Percentiles rank a stretch among this genome's conserved stretches.
Conservation (phyloP, 2,888 invertebrate species). For the Acanthosepion esculentum region DNA sequence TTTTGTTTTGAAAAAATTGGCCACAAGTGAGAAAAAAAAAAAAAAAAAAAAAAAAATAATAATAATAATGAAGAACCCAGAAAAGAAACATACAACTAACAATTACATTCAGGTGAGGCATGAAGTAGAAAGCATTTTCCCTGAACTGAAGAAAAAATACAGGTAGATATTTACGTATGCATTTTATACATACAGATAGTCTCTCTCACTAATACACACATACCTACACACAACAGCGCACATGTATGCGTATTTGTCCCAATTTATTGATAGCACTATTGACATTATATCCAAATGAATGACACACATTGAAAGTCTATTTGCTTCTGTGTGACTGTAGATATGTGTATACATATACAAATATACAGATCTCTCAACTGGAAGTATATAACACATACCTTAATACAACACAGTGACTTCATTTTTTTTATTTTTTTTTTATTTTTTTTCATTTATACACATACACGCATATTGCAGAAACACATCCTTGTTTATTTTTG, state of each 20-base stretch:
- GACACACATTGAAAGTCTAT: background rate
- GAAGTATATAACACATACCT: background rate
- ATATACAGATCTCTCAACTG: background rate
- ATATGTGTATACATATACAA: background rate
- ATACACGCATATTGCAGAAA: constrained; percentile 33
- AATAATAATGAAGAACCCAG: background rate
- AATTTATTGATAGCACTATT: background rate
- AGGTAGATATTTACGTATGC: constrained; percentile 37
- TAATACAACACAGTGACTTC: background rate
- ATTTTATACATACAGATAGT: constrained; percentile 37
- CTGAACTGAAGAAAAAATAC: constrained; percentile 43
- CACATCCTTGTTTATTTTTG: background rate
- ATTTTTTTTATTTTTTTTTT: background rate
- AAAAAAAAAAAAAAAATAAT: background rate
- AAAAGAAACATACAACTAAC: constrained; percentile 40
- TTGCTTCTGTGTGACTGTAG: background rate
- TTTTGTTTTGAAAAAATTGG: background rate
- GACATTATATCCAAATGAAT: background rate
- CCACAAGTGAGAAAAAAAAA: constrained; percentile 35
- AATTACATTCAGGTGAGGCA: constrained; percentile 43
- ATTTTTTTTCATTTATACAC: background rate
- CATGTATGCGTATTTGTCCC: background rate
- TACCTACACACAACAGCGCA: background rate
- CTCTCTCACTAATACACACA: constrained; percentile 36
- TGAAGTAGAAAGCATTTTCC: constrained; percentile 38